Percentiles rank a stretch among this genome's conserved stretches.
These are phyloP conservation scores for Pelodiscus sinensis DNA, from an alignment of 2,113 vertebrate species.

Conservation along the genomic window DNA sequence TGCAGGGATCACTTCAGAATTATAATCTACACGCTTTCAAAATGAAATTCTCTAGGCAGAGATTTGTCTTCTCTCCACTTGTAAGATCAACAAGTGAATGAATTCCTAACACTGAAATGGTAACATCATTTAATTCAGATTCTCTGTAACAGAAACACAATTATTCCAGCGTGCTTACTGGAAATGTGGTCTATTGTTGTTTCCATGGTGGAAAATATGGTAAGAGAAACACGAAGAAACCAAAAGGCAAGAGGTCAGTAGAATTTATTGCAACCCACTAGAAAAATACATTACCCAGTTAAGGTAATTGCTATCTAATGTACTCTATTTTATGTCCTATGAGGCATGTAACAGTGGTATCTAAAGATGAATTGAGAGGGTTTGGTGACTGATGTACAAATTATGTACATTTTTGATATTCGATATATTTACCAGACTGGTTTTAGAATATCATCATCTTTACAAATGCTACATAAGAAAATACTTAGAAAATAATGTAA, in stretches of 20 bases:
- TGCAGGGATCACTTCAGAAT: conserved; percentile 33
- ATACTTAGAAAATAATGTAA: background rate
- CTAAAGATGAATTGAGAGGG: background rate
- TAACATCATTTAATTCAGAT: conserved; percentile 3
- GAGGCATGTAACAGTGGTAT: background rate
- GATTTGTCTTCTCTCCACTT: conserved; percentile 30
- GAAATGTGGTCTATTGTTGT: background rate
- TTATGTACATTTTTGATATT: too few species aligned
- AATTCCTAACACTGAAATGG: background rate
- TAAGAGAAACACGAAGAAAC: background rate
- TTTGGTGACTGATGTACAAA: background rate
- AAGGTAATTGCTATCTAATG: background rate
- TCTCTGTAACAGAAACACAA: conserved; percentile 1
- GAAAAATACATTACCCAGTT: background rate
- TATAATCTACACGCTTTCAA: conserved; percentile 15
- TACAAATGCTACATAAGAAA: background rate
- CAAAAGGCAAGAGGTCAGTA: background rate
- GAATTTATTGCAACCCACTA: background rate
- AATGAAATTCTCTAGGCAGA: background rate
- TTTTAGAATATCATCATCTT: background rate
- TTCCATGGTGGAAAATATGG: conserved; percentile 14
- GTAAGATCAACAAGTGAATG: conserved; percentile 28
- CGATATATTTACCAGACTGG: too few species aligned
- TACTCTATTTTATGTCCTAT: background rate
- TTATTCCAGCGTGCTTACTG: conserved; percentile 7